phyloP scores from a whole-genome alignment of 2,113 vertebrate genomes.

The zebrafish (Danio rerio) region DNA sequence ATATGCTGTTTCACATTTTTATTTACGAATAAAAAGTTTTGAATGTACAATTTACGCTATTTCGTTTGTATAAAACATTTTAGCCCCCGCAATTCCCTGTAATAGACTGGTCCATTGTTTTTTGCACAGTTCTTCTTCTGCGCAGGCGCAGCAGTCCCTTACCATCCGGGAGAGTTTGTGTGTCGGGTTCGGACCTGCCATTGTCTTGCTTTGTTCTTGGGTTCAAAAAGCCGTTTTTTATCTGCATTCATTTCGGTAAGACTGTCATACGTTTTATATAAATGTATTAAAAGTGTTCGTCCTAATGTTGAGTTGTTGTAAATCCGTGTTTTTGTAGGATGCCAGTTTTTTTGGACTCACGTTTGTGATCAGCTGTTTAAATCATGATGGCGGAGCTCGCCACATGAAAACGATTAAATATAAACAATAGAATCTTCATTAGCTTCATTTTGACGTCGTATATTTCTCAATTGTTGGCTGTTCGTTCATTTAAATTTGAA shows the following conservation, averaged over 20 bases:
- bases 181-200: slow-evolving; percentile 64
- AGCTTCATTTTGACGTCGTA: not conserved
- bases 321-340: not conserved
- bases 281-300: fast-evolving
- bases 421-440: not conserved
- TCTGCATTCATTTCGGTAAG: slow-evolving; percentile 83
- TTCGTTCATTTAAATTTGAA: not conserved
- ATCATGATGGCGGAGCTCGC: slow-evolving; percentile 1
- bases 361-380: slow-evolving; percentile 21
- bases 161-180: slow-evolving; percentile 67
- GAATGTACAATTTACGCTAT: not conserved
- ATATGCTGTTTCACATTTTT: fast-evolving
- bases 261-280: not conserved
- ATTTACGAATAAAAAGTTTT: not conserved
- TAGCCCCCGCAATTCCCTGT: not conserved
- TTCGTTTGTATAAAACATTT: not conserved
- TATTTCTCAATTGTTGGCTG: not conserved
- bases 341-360: not conserved
- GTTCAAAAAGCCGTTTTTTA: slow-evolving; percentile 76
- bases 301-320: too few species aligned
- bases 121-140: not conserved
- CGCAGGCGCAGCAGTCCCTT: slow-evolving; percentile 68
- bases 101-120: slow-evolving; percentile 10
- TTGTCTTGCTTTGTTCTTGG: slow-evolving; percentile 64
- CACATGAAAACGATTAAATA: not conserved